phyloP scores from a whole-genome alignment of 2,797 vertebrate genomes.

The Geotrypetes seraphini region DNA sequence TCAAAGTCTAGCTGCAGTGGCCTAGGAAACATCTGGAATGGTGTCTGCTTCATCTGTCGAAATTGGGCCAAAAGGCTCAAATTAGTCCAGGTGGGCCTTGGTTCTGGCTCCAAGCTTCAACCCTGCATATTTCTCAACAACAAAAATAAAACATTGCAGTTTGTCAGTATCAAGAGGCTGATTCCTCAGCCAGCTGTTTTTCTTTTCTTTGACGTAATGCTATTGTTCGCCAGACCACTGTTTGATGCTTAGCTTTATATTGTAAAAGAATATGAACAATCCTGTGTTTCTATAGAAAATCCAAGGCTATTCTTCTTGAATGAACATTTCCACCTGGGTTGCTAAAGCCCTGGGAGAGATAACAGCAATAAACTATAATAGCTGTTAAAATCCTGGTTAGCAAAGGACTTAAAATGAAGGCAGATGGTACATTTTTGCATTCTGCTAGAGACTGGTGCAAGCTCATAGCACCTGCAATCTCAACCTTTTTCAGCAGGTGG shows the following conservation, averaged over 20 bases:
- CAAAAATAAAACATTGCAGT: conserved; percentile 1
- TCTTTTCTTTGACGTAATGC: conserved; percentile 21
- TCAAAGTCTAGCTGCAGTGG: too few relatives aligned
- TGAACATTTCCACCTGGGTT: conserved; percentile 24
- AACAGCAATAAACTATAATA: conserved; percentile 17
- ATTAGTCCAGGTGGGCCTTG: too few relatives aligned
- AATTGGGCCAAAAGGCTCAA: too few relatives aligned
- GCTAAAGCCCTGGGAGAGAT: neutral
- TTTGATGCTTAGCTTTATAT: conserved; percentile 3
- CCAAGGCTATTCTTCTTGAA: neutral
- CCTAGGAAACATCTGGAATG: too few relatives aligned
- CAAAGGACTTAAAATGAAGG: conserved; percentile 13
- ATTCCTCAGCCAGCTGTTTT: conserved; percentile 2
- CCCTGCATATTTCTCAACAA: too few relatives aligned
- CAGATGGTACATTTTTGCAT: too few relatives aligned
- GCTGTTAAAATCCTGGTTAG: conserved; percentile 27
- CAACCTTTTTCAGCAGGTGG: too few relatives aligned
- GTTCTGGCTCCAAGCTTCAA: too few relatives aligned
- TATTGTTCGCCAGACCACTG: conserved; percentile 32
- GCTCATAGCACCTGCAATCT: too few relatives aligned
- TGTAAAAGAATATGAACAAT: conserved; percentile 6
- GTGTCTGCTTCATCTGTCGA: too few relatives aligned
- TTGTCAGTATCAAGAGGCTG: neutral
- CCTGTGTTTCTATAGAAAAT: conserved; percentile 12
- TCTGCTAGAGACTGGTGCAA: too few relatives aligned